These are phyloP conservation scores for Ciona savignyi DNA, from an alignment of 23 tunicate species.

Conservation along the genomic window DNA sequence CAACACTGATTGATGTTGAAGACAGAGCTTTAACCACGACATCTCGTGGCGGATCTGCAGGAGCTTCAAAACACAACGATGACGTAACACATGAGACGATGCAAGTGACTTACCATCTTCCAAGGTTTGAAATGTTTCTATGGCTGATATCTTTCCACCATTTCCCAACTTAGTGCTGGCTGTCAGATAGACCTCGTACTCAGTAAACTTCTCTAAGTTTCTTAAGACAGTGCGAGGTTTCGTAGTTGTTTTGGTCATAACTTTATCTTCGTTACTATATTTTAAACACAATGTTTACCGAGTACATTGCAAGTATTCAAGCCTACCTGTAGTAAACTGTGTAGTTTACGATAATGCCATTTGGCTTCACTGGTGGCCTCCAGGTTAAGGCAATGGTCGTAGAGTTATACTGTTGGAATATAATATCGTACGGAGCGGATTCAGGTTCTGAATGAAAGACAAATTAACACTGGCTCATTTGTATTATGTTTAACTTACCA, in stretches of 20 bases:
- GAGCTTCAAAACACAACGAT: slow-evolving; percentile 8
- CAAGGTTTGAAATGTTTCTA: neutral
- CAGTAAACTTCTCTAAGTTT: neutral
- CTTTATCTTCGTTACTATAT: neutral
- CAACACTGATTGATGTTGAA: slow-evolving; percentile 52
- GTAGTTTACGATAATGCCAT: slow-evolving; percentile 17
- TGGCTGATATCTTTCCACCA: neutral
- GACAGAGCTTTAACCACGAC: slow-evolving; percentile 28
- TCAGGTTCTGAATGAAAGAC: neutral
- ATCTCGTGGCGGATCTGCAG: slow-evolving; percentile 47
- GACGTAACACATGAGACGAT: neutral
- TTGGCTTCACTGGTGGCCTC: slow-evolving; percentile 30
- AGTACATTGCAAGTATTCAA: too few species aligned
- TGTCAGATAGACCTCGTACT: neutral
- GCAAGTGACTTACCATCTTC: neutral
- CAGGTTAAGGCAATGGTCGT: slow-evolving; percentile 12
- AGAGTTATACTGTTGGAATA: neutral
- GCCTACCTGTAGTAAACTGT: neutral
- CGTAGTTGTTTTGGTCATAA: neutral
- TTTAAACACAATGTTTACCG: too few species aligned
- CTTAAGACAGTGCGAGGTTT: neutral
- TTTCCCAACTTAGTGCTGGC: neutral
- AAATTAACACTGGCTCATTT: too few species aligned
- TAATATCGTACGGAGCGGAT: neutral
- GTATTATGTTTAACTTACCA: too few species aligned